Percentiles rank a stretch among this genome's conserved stretches.
Evolutionary conservation across 2,113 vertebrate genomes (phyloP).

Genomic region (Ancistrus triradiatus): DNA sequence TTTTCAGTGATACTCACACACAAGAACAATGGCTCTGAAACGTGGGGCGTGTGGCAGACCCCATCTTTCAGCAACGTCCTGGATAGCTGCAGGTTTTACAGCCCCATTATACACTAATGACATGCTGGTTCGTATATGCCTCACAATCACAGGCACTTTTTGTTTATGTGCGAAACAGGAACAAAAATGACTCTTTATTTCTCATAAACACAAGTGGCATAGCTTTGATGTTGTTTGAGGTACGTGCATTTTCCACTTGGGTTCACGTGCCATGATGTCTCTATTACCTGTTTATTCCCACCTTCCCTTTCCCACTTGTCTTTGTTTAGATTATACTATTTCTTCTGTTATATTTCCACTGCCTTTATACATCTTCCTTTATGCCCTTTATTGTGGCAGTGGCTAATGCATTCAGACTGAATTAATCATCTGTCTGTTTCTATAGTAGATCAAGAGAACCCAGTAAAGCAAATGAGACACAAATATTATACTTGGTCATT

Average conservation of each 20-base stretch:
- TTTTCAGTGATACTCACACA: conserved; percentile 38
- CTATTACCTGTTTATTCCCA: conserved; percentile 3
- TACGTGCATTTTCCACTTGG: conserved; percentile 6
- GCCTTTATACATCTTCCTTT: neutral
- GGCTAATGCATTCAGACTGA: too few species aligned
- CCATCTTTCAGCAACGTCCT: conserved; percentile 53
- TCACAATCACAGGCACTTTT: conserved; percentile 20
- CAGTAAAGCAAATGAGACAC: too few species aligned
- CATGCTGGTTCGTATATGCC: conserved; percentile 7
- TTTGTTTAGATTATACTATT: neutral
- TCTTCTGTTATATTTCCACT: neutral
- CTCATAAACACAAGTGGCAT: neutral
- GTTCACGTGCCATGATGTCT: neutral
- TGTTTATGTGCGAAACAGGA: conserved; percentile 11
- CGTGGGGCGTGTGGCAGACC: conserved; percentile 23
- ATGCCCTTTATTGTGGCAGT: neutral
- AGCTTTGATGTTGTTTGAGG: conserved; percentile 5
- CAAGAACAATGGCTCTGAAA: conserved; percentile 29
- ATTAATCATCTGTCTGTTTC: too few species aligned
- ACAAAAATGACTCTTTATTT: neutral
- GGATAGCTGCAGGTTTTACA: conserved; percentile 42
- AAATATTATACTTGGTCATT: too few species aligned
- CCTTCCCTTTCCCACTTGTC: neutral
- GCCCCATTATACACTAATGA: conserved; percentile 47
- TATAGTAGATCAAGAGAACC: too few species aligned